These are phyloP conservation scores for Micromesistius poutassou DNA, from an alignment of 2,797 vertebrate species.

Conservation along the genomic window DNA sequence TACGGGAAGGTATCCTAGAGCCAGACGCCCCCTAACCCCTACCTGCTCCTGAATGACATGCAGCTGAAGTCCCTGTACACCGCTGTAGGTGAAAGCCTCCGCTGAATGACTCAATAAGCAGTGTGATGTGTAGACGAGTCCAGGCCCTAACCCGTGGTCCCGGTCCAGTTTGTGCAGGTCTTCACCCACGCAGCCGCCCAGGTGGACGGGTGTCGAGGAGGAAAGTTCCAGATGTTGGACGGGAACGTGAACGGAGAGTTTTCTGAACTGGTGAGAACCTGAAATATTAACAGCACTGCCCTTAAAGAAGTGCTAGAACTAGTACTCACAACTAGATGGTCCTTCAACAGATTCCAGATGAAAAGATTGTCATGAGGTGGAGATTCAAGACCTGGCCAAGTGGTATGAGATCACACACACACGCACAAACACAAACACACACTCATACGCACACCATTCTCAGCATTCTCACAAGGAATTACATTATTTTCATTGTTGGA, in stretches of 20 bases:
- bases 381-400: slow-evolving; percentile 90
- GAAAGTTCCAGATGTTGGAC: slow-evolving; percentile 84
- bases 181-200: slow-evolving; percentile 82
- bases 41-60: no score
- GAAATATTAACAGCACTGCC: background rate
- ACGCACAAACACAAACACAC: no score
- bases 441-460: background rate
- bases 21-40: no score
- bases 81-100: no score
- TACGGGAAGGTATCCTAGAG: no score
- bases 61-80: no score
- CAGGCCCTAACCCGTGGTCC: background rate
- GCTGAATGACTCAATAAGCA: no score
- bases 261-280: slow-evolving; percentile 78
- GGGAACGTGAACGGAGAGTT: slow-evolving; percentile 86
- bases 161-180: slow-evolving; percentile 82
- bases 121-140: no score
- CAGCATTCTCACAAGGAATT: no score
- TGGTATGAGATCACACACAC: slow-evolving; percentile 66
- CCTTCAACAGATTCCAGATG: slow-evolving; percentile 76
- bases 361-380: slow-evolving; percentile 89
- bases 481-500: no score
- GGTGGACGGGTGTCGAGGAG: slow-evolving; percentile 80
- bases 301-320: background rate
- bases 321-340: background rate